Evolutionary conservation across 2,888 invertebrate genomes (phyloP), one percentile per base, ranked within the genome.

Genomic region (Brachyptera risi): DNA sequence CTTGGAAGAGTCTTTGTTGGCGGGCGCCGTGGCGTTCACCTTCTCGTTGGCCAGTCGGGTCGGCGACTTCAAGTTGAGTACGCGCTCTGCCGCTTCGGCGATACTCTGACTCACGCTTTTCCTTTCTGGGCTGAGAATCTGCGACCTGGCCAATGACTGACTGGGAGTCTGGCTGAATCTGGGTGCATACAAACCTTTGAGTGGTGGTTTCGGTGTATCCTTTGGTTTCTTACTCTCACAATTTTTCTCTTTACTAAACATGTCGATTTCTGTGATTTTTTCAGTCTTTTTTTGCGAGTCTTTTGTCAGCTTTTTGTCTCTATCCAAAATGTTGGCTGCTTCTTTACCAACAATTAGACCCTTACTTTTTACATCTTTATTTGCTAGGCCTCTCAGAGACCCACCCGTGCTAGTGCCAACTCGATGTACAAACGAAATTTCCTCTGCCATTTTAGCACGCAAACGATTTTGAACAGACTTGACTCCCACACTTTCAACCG

Each of bases 331-430:
- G n/a, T 17, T 15, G 42, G 4, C 47, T 47, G 31, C 47, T 23
- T 51, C 27, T 31, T 24, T 26, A 19, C 17, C 17, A 21, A 9
- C 4, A 9, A 35, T 11, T 27, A 60, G 57, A 19, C 42, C 31
- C 13, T 37, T 63, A 5, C 42, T 19, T 49, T 38, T 56, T 11
- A 44, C 56, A 50, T 62, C 63, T 56, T 64, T 60, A 31, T 57
- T 31, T 11, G 58, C 58, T 31, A 63, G 24, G 37, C 57, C 40
- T 19, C 65, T 47, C 15, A 64, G 35, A 31, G 64, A 60, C 19
- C 65, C 63, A 7, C 66, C 61, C 23, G 61, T 56, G 40, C 65
- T 62, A 17, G 64, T 57, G 13, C 66, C 64, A 11, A 66, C 64
- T 31, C 64, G 47, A 57, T 65, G 65, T 19, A 65, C 64, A 49